Evolutionary conservation across 2,797 vertebrate genomes (phyloP).

Genomic region (Cryptoblepharus egeriae): DNA sequence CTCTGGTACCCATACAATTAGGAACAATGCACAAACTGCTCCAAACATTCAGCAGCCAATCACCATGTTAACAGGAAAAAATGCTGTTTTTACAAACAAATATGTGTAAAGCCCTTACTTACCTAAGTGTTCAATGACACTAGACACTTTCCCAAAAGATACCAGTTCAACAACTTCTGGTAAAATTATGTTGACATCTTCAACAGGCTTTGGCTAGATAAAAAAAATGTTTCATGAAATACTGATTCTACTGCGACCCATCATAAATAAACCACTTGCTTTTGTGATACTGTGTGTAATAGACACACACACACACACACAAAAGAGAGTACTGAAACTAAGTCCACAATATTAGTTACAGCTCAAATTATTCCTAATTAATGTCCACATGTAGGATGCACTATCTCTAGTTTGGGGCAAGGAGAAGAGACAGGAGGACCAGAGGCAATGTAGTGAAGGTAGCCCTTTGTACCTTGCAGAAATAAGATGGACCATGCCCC

Average conservation of each 20-base stretch:
- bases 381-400: neutral
- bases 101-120: constrained; percentile 49
- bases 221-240: constrained; percentile 17
- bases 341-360: neutral
- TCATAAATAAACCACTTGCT: neutral
- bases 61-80: too few relatives aligned
- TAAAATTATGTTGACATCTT: constrained; percentile 83
- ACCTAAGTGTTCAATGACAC: constrained; percentile 90
- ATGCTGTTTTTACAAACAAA: neutral
- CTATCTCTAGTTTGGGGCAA: neutral
- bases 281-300: too few relatives aligned
- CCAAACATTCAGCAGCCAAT: neutral
- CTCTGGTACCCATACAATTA: neutral
- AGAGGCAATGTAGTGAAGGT: too few relatives aligned
- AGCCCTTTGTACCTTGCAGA: too few relatives aligned
- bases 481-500: too few relatives aligned
- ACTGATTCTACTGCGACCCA: neutral
- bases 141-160: constrained; percentile 87
- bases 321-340: too few relatives aligned
- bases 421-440: neutral
- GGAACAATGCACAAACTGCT: neutral
- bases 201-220: constrained; percentile 83
- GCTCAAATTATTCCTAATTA: neutral
- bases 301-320: too few relatives aligned
- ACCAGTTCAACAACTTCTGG: constrained; percentile 85